phyloP scores from a whole-genome alignment of 2,888 invertebrate genomes.

The Nephrotoma guestfalica region DNA sequence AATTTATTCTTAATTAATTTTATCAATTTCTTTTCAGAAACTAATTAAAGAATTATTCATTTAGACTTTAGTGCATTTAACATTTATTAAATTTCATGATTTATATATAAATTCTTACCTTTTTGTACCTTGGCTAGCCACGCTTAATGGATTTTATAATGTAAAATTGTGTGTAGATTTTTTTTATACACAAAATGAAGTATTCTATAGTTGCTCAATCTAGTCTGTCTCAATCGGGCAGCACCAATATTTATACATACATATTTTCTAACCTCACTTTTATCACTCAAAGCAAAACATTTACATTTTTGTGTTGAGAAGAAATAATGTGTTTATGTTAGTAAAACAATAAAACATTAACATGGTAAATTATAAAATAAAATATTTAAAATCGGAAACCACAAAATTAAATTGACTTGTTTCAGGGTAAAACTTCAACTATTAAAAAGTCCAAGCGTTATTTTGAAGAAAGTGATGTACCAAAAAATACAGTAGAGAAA shows the following conservation, averaged over 20 bases:
- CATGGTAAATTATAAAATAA: neutral
- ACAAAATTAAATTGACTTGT: neutral
- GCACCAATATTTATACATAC: neutral
- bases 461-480: conserved; percentile 10
- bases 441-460: conserved; percentile 13
- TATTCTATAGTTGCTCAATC: neutral
- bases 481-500: conserved; percentile 11
- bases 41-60: neutral
- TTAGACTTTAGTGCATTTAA: neutral
- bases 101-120: conserved; percentile 38
- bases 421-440: conserved; percentile 8
- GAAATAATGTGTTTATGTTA: neutral
- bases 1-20: neutral
- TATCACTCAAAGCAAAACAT: neutral
- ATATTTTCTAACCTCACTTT: neutral
- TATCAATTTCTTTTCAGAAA: neutral
- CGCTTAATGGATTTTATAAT: conserved; percentile 43
- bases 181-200: neutral
- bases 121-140: conserved; percentile 79
- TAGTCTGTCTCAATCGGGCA: neutral
- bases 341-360: neutral
- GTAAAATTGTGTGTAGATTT: neutral
- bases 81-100: neutral
- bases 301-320: neutral
- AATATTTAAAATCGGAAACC: neutral